A percentile compares a stretch with the other conserved stretches of the same genome.
Conservation (phyloP, 2,113 vertebrate genomes). For the Sarotherodon lohbergeri region DNA sequence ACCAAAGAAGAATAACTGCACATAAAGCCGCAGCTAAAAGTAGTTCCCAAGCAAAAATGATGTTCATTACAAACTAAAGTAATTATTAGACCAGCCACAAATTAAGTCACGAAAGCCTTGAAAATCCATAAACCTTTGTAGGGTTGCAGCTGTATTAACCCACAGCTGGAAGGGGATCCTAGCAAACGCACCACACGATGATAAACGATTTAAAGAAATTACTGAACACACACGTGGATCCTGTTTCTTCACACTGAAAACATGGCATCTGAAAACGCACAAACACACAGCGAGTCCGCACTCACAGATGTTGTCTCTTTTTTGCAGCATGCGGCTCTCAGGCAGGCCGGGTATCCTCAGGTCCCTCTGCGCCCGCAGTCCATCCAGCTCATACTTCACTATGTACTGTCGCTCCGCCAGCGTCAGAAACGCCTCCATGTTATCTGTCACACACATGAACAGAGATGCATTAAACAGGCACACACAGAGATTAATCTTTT, state of each 20-base stretch:
- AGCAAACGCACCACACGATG: accelerated
- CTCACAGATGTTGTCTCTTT: constrained; percentile 72
- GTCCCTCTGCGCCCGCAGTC: constrained; percentile 62
- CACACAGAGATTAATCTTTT: not conserved
- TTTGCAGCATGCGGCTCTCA: constrained; percentile 42
- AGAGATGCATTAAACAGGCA: not conserved
- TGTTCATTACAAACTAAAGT: not conserved
- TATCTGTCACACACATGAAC: constrained; percentile 46
- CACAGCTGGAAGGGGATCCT: not conserved
- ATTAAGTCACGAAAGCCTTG: accelerated
- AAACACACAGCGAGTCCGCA: not conserved
- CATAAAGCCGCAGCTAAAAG: not conserved
- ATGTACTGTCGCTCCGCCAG: constrained; percentile 76
- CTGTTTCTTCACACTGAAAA: not conserved
- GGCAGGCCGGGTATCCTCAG: constrained; percentile 71
- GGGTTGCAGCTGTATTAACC: not conserved
- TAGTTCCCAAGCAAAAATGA: not conserved
- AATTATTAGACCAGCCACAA: accelerated
- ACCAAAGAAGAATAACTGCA: not conserved
- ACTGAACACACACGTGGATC: not conserved
- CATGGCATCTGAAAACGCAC: not conserved
- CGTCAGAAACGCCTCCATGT: constrained; percentile 74
- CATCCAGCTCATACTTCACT: constrained; percentile 73
- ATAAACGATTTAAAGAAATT: accelerated
- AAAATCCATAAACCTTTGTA: not conserved